phyloP scores from a whole-genome alignment of 1,140 invertebrate genomes.

The Pachyrhynchus sulphureomaculatus region DNA sequence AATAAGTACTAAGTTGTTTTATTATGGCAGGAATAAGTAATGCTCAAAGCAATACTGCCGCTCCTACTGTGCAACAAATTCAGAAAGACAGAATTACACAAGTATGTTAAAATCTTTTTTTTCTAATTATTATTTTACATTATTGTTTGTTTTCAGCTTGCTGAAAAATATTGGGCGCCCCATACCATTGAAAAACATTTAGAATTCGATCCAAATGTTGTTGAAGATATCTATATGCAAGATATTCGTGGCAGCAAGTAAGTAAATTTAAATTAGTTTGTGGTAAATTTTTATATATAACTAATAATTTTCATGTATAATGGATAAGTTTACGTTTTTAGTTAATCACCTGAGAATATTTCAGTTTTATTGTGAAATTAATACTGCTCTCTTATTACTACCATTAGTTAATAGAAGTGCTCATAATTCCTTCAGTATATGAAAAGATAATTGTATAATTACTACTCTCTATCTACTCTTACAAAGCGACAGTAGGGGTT shows the following conservation, averaged over 20 bases:
- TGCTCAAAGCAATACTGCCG: conserved; percentile 33
- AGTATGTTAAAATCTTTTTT: conserved; percentile 50
- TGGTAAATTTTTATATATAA: too few species aligned
- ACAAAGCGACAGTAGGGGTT: too few species aligned
- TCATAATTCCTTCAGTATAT: too few species aligned
- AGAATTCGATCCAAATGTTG: conserved; percentile 70
- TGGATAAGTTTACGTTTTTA: too few species aligned
- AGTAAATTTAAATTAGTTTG: conserved; percentile 39
- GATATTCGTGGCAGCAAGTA: conserved; percentile 75
- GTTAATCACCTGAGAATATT: too few species aligned
- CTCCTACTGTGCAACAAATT: conserved; percentile 75
- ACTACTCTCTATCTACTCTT: too few species aligned
- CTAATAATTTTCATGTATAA: too few species aligned
- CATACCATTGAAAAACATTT: conserved; percentile 68
- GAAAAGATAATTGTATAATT: too few species aligned
- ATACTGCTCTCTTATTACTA: too few species aligned
- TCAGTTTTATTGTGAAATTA: too few species aligned
- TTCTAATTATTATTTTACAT: neutral
- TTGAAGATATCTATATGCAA: conserved; percentile 79
- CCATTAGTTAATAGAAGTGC: too few species aligned
- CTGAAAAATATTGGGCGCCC: conserved; percentile 87
- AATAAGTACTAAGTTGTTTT: too few species aligned
- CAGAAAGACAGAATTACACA: conserved; percentile 73
- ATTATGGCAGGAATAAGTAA: neutral
- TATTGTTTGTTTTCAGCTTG: conserved; percentile 62